Evolutionary conservation across 2,888 invertebrate species (phyloP), one percentile per base, ranked within the genome.

Genomic region (Gisinianus flammeolus): DNA sequence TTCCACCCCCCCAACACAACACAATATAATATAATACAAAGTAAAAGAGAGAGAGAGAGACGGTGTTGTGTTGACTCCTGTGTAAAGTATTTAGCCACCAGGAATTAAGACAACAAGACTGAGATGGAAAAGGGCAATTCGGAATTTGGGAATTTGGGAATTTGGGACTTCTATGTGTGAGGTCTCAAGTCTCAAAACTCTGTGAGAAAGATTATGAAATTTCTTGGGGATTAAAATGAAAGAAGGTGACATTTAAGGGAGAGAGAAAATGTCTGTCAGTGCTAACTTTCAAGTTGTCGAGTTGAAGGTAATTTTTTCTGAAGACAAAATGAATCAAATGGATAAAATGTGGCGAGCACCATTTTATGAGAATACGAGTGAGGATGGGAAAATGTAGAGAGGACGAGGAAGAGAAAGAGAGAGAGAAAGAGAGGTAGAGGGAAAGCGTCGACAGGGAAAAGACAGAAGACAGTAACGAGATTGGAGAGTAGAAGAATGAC

Each of bases 161-260:
- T n/a, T n/a, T n/a, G n/a, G n/a, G n/a, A n/a, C n/a, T n/a, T n/a
- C n/a, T n/a, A n/a, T n/a, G n/a, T n/a, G n/a, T n/a, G n/a, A n/a
- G n/a, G n/a, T n/a, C n/a, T n/a, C n/a, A n/a, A n/a, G n/a, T n/a
- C n/a, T n/a, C n/a, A n/a, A n/a, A n/a, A n/a, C n/a, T n/a, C n/a
- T n/a, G n/a, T n/a, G n/a, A n/a, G 44, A 44, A 44, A 44, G 44
- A 44, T 44, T 44, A 44, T 44, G 74, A 66, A 74, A 66, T 66
- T 35, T 74, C 72, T 72, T 26, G 30, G 69, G 58, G 72, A 74
- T 73, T 73, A 73, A 72, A 44, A 73, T 64, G 33, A 73, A 64
- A 62, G 35, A n/a, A 73, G 64, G 74, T 74, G 74, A 74, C 74
- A 74, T 66, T 74, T 74, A 74, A 30, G 22, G 12, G 62, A 62